Conservation (phyloP, 2,797 vertebrate genomes). For the Scarus forsteni region DNA sequence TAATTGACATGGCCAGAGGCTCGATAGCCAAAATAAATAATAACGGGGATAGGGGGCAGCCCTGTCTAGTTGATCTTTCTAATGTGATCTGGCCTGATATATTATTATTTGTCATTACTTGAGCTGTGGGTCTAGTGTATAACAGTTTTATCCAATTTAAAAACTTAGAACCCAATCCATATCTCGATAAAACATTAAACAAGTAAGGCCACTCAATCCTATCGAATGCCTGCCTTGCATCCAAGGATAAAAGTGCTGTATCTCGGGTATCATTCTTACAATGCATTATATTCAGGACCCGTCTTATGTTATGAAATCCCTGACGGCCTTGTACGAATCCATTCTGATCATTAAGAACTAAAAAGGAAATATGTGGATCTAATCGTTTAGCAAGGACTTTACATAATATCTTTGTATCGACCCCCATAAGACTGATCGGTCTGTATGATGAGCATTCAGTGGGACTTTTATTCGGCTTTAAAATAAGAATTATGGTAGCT, state of each 20-base stretch:
- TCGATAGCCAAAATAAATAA: too few species aligned
- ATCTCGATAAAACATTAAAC: slow-evolving; percentile 3
- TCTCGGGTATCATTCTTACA: neutral
- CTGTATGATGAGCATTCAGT: neutral
- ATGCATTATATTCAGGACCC: neutral
- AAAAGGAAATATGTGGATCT: neutral
- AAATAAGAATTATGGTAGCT: too few species aligned
- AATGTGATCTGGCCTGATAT: too few species aligned
- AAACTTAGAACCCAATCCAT: neutral
- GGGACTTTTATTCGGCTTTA: too few species aligned
- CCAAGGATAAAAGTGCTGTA: too few species aligned
- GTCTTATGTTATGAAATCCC: neutral
- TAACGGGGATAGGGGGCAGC: too few species aligned
- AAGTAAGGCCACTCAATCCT: slow-evolving; percentile 2
- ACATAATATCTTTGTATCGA: slow-evolving; percentile 1
- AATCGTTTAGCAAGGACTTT: neutral
- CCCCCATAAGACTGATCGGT: neutral
- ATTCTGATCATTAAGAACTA: neutral
- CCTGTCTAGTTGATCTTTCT: too few species aligned
- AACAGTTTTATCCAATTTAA: too few species aligned
- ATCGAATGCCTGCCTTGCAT: too few species aligned
- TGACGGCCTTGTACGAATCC: neutral
- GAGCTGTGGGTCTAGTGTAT: too few species aligned
- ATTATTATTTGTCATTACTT: too few species aligned
- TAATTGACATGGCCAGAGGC: too few species aligned